Base-by-base conservation (phyloP, 2,797 vertebrate genomes). In the Philypnodon macrostomus region DNA sequence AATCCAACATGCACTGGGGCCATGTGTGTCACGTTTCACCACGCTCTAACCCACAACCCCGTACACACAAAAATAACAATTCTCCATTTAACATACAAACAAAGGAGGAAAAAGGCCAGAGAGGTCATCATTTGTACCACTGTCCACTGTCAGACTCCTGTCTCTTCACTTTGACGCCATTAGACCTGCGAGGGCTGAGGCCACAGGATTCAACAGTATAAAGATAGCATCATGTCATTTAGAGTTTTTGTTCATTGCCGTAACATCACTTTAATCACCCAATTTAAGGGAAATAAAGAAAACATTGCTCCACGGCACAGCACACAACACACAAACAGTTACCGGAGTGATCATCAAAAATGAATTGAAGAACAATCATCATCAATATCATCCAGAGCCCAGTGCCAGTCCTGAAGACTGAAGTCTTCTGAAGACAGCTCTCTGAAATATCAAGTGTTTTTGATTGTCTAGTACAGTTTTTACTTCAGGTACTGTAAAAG, bases 401-500 rank as follows among this genome's bases (percentile, higher is more conserved):
- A 97, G 89, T 92, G 90, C 93, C 93, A 97, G 90, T 97, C 94
- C 86, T 93, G 93, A 86, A 95, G 91, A 81, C 93, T 89, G 72
- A 90, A 86, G 88, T 94, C 93, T 87, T 93, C 91, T 34, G 45
- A 13, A 47, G 45, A 47, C 45, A 34, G 45, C 80, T 90, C 86
- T 92, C 96, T 98, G 94, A 72, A 96, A 95, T 53, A 84, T 88
- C 88, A 93, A 92, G 41, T 18, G 26, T 30, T 17, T 21, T 17
- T 27, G 41, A 18, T 5, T 7, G 19, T 15, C 17, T n/a, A n/a
- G n/a, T n/a, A n/a, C n/a, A n/a, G n/a, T n/a, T n/a, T n/a, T n/a
- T n/a, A n/a, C n/a, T n/a, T n/a, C n/a, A n/a, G n/a, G n/a, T n/a
- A n/a, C n/a, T n/a, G n/a, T n/a, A n/a, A n/a, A n/a, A n/a, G n/a